Base-by-base conservation (phyloP, 1,140 invertebrate species). In the Drosophila grimshawi region DNA sequence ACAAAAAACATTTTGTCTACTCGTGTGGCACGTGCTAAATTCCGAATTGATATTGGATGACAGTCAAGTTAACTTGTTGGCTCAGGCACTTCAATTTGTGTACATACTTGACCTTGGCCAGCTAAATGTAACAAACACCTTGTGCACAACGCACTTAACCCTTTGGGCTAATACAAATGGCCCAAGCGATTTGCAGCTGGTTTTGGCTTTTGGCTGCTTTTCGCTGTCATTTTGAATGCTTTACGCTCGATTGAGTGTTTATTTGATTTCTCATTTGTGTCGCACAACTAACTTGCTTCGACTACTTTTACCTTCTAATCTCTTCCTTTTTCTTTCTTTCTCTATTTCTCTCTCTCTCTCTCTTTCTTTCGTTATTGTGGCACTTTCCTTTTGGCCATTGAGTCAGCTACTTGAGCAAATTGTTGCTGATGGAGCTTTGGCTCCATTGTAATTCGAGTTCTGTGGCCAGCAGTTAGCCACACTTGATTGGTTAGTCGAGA, bases 191-290 rank as follows among this genome's bases (percentile, higher is more conserved):
- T 85, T 85, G 80, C 66, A 68, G 71, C 46, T 55, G 70, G 53
- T 74, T 41, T 33, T 19, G 19, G 19, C 19, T 33, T 41, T 41
- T 2, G 10, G 10, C 29, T 33, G 51, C 5, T 41, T 5, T 57
- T 63, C 62, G 76, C 76, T 72, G 72, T 83, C 85, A 76, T 68
- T 75, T 85, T 75, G 74, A 88, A 80, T 88, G 85, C 80, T 85
- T 80, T 78, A 78, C 85, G 85, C 85, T 88, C 83, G 83, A 88
- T 88, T 88, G 83, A 78, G 83, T 89, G 85, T 88, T 89, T 89
- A 88, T 88, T 88, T 85, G 80, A 89, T 85, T 88, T 88, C 85
- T 89, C 83, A 89, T 88, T 89, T 89, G 85, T 85, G 76, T 83
- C 80, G 79, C 73, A 61, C 71, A 77, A 69, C 65, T 62, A 57